phyloP scores from a whole-genome alignment of 2,888 invertebrate species.

The Eubasilissa splendida region DNA sequence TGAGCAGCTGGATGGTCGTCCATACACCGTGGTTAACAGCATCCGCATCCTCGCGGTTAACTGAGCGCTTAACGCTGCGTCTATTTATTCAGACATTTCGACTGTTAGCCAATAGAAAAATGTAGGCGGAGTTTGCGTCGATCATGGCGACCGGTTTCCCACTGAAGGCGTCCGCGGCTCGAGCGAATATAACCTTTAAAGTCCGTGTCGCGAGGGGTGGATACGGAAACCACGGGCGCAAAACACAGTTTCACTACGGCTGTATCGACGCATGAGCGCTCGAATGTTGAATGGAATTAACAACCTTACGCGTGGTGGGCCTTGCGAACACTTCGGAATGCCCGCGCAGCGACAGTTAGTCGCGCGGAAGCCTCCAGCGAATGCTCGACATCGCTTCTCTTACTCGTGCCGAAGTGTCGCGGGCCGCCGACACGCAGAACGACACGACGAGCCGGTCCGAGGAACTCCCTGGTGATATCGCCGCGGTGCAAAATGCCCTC shows the following conservation, averaged over 20 bases:
- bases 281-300: background rate
- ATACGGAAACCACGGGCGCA: background rate
- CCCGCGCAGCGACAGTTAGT: background rate
- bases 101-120: conserved; percentile 55
- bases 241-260: background rate
- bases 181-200: conserved; percentile 10
- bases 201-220: conserved; percentile 6
- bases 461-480: conserved; percentile 22
- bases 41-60: too few species aligned
- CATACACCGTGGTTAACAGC: too few species aligned
- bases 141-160: conserved; percentile 54
- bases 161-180: background rate
- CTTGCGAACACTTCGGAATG: background rate
- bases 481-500: conserved; percentile 20
- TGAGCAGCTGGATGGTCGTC: too few species aligned
- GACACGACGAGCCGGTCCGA: background rate
- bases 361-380: background rate
- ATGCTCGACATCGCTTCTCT: background rate
- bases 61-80: background rate
- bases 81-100: conserved; percentile 46
- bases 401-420: background rate
- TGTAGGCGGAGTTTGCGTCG: conserved; percentile 52
- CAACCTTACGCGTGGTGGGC: conserved; percentile 5
- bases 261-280: conserved; percentile 1
- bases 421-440: background rate